Evolutionary conservation across 2,113 vertebrate species (phyloP).

Genomic region (Calidris pygmaea): DNA sequence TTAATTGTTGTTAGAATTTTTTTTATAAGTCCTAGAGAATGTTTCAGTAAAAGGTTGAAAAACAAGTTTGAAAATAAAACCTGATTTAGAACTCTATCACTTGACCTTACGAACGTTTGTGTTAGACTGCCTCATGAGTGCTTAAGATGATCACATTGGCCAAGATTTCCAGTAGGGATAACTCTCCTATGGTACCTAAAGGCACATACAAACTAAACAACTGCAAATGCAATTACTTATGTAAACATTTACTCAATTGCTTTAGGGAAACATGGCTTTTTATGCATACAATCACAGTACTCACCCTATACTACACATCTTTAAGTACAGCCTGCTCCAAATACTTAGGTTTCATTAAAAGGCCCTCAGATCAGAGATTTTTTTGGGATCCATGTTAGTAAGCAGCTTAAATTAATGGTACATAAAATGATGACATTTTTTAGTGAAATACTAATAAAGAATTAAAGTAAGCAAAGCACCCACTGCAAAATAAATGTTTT

Average conservation of each 20-base stretch:
- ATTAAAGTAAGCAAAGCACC: background rate
- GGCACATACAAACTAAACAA: background rate
- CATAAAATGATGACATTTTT: background rate
- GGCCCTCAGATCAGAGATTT: background rate
- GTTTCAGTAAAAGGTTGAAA: background rate
- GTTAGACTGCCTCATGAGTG: background rate
- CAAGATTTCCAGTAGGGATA: background rate
- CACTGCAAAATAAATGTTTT: background rate
- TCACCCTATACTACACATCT: background rate
- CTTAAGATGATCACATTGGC: background rate
- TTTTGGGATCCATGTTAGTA: background rate
- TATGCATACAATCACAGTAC: background rate
- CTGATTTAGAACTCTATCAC: background rate
- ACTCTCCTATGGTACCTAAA: background rate
- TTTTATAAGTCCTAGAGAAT: background rate
- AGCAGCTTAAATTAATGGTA: background rate
- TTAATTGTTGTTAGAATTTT: background rate
- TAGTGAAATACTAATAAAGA: background rate
- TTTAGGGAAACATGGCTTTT: background rate
- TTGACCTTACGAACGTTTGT: background rate
- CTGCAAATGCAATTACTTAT: conserved; percentile 29
- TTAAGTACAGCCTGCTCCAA: background rate
- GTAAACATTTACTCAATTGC: conserved; percentile 30
- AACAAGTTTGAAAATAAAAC: background rate
- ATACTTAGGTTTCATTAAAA: background rate